These are phyloP conservation scores for Lindbergichthys nudifrons DNA, from an alignment of 2,797 vertebrate genomes.

Conservation along the genomic window DNA sequence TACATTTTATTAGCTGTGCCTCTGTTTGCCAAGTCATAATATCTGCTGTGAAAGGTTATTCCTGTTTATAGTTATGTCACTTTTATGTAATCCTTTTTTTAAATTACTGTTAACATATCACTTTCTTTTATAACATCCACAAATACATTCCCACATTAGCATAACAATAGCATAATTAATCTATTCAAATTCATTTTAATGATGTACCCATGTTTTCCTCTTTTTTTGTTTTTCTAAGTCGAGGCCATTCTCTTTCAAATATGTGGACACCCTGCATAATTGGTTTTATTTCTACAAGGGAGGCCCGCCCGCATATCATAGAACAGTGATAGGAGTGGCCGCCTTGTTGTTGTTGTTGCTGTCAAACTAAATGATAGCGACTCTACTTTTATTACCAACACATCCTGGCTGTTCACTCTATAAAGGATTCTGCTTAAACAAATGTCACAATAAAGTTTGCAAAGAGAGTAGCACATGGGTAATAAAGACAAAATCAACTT, in stretches of 20 bases:
- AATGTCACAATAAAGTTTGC: neutral
- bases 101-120: neutral
- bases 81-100: neutral
- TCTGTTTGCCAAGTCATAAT: conserved; percentile 31
- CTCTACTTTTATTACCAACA: neutral
- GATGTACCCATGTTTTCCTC: neutral
- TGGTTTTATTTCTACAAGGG: neutral
- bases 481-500: neutral
- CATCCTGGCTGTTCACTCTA: neutral
- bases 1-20: conserved; percentile 25
- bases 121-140: neutral
- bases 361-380: neutral
- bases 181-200: neutral
- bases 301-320: neutral
- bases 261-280: conserved; percentile 2
- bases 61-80: conserved; percentile 9
- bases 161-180: neutral
- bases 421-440: neutral
- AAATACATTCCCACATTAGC: neutral
- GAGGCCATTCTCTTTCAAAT: neutral
- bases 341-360: neutral
- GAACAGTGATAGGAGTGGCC: neutral
- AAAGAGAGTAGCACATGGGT: neutral
- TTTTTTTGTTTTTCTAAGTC: neutral
- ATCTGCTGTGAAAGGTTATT: neutral